These are phyloP conservation scores for Vanacampus margaritifer DNA, from an alignment of 2,113 vertebrate species.

Conservation along the genomic window DNA sequence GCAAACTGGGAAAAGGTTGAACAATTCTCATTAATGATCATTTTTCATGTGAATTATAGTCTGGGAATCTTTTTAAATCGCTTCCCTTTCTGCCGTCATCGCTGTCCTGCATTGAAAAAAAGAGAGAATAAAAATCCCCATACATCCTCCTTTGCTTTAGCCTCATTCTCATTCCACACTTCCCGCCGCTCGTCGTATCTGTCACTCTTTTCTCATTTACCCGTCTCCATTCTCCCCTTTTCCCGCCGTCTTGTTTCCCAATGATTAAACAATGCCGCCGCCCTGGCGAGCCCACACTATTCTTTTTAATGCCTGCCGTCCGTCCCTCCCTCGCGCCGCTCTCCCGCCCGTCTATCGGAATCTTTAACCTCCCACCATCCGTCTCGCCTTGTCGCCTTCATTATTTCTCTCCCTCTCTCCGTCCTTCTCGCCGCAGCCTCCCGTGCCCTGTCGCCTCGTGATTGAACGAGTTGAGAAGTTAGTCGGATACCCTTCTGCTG, in stretches of 20 bases:
- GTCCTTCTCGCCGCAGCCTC: constrained; percentile 27
- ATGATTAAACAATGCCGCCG: constrained; percentile 18
- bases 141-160: neutral
- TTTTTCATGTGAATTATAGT: neutral
- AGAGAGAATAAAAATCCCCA: neutral
- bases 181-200: neutral
- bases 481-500: constrained; percentile 52
- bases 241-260: constrained; percentile 1
- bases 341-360: constrained; percentile 35
- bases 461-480: constrained; percentile 55
- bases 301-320: constrained; percentile 34
- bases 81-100: neutral
- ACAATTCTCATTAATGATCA: neutral
- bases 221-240: neutral
- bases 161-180: constrained; percentile 1
- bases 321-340: constrained; percentile 23
- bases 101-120: neutral
- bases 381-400: constrained; percentile 47
- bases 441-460: constrained; percentile 45
- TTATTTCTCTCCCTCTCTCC: constrained; percentile 25
- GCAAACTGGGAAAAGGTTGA: neutral
- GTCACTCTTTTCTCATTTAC: constrained; percentile 1
- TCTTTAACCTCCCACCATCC: constrained; percentile 56
- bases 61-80: neutral
- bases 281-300: constrained; percentile 6